Percentiles rank a stretch among this genome's conserved stretches.
These are phyloP conservation scores for Eospalax fontanierii DNA, from an alignment of 2,797 vertebrate species.

Conservation along the genomic window DNA sequence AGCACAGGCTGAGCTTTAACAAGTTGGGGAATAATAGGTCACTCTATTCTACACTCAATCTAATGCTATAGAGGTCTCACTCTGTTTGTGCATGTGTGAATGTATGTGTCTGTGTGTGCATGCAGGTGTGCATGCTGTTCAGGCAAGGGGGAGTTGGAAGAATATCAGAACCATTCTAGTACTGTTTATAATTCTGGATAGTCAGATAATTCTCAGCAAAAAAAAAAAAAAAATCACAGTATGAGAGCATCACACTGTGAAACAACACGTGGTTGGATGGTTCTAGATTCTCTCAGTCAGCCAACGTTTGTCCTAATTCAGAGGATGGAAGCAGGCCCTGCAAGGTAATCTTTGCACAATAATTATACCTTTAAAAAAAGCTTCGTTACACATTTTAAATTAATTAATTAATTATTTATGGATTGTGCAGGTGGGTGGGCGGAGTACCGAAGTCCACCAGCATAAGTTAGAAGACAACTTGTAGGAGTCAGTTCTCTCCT, in stretches of 20 bases:
- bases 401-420: too few species aligned
- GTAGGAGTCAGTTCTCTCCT: too few species aligned
- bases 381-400: too few species aligned
- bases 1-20: background rate
- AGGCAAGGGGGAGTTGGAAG: too few species aligned
- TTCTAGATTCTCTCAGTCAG: background rate
- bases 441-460: too few species aligned
- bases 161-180: background rate
- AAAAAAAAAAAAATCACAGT: background rate
- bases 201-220: background rate
- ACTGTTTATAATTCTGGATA: background rate
- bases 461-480: too few species aligned
- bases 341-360: background rate
- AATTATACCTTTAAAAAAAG: too few species aligned
- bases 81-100: background rate
- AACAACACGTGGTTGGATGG: too few species aligned
- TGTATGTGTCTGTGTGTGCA: too few species aligned
- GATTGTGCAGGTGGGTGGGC: too few species aligned
- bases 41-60: background rate
- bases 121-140: background rate
- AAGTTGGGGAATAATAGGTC: background rate
- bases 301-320: background rate
- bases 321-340: background rate
- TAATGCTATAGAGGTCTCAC: fast-evolving
- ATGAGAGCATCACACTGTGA: background rate